Conservation (phyloP, 1,140 invertebrate genomes). For the Bombus huntii region DNA sequence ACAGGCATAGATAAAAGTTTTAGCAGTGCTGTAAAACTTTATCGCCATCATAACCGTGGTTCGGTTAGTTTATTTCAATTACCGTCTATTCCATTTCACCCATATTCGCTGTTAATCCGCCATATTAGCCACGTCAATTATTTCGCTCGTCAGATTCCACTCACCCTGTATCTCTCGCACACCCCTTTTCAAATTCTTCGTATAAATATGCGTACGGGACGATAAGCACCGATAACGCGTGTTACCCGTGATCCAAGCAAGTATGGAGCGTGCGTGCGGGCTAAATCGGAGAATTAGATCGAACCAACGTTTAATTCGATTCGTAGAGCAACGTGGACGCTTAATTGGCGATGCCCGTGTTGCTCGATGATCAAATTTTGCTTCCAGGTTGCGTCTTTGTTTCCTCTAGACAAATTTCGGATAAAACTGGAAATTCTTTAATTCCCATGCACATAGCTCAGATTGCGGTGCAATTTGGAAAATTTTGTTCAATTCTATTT, state of each 20-base stretch:
- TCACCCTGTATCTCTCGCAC: too few relatives aligned
- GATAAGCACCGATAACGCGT: constrained; percentile 24
- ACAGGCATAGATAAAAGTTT: constrained; percentile 61
- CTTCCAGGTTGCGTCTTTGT: too few relatives aligned
- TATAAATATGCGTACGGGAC: background rate
- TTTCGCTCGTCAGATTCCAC: constrained; percentile 15
- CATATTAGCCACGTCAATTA: constrained; percentile 39
- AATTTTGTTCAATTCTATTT: too few relatives aligned
- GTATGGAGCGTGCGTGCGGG: background rate
- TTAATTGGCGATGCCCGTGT: background rate
- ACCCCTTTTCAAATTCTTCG: constrained; percentile 8
- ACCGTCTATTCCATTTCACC: constrained; percentile 54
- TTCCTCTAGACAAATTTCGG: background rate
- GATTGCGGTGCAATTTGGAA: too few relatives aligned
- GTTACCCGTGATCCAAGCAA: constrained; percentile 4
- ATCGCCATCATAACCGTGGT: constrained; percentile 50
- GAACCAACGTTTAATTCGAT: background rate
- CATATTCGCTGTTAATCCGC: constrained; percentile 56
- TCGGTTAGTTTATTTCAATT: constrained; percentile 62
- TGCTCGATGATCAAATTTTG: background rate
- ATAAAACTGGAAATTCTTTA: background rate
- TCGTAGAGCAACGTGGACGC: too few relatives aligned
- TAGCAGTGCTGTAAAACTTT: constrained; percentile 62
- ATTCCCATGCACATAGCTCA: background rate
- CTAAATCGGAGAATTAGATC: constrained; percentile 28